Evolutionary conservation across 1,140 invertebrate genomes (phyloP).

Genomic region (Schlechtendalia chinensis): DNA sequence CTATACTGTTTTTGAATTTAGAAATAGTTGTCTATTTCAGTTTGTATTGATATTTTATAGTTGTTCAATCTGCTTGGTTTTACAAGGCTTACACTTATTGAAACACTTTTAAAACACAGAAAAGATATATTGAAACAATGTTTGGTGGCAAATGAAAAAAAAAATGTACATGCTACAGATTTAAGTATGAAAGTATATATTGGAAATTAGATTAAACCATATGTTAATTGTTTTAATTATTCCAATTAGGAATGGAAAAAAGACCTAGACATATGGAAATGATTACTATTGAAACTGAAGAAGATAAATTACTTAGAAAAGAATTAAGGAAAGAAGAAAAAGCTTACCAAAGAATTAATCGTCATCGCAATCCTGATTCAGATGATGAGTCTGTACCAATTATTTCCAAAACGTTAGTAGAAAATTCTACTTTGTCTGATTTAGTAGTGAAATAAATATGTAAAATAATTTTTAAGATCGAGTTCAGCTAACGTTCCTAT

Average conservation of each 20-base stretch:
- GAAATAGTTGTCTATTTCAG: too few species aligned
- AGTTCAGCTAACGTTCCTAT: slow-evolving; percentile 22
- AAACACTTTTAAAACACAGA: slow-evolving; percentile 72
- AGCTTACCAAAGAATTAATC: slow-evolving; percentile 66
- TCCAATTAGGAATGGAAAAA: slow-evolving; percentile 28
- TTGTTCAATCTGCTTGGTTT: slow-evolving; percentile 85
- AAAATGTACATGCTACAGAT: background rate
- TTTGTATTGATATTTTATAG: slow-evolving; percentile 54
- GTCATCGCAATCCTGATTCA: slow-evolving; percentile 58
- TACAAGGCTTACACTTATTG: slow-evolving; percentile 82
- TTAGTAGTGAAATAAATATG: background rate
- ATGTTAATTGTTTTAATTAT: background rate
- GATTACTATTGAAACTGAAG: slow-evolving; percentile 79
- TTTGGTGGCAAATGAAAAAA: background rate
- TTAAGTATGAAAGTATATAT: slow-evolving; percentile 13
- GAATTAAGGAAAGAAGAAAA: slow-evolving; percentile 87
- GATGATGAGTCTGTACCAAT: slow-evolving; percentile 61
- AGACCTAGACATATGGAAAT: slow-evolving; percentile 67
- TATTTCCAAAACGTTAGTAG: slow-evolving; percentile 57
- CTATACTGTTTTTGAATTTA: too few species aligned
- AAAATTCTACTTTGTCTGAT: slow-evolving; percentile 43
- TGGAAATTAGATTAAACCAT: background rate
- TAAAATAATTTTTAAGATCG: slow-evolving; percentile 52
- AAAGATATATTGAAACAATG: slow-evolving; percentile 59
- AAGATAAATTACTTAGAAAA: slow-evolving; percentile 79